These are phyloP conservation scores for Amazona guildingii DNA, from an alignment of 2,113 vertebrate species.

Conservation along the genomic window DNA sequence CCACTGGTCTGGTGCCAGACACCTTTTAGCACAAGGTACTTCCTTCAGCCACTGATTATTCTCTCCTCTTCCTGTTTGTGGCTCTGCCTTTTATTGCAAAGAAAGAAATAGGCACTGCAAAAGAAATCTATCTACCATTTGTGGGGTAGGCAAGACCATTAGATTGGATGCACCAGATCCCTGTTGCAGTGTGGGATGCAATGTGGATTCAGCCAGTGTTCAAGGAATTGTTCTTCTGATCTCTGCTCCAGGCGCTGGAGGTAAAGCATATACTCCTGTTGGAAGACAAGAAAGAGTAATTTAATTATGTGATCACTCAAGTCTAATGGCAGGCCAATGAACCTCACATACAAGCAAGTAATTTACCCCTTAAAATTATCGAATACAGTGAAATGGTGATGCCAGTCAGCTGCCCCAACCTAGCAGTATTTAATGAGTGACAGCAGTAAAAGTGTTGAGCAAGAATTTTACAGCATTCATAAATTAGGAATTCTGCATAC, in stretches of 20 bases:
- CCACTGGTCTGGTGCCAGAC: not conserved
- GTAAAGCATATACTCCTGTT: slow-evolving; percentile 86
- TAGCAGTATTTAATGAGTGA: not conserved
- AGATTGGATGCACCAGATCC: slow-evolving; percentile 84
- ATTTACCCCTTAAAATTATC: not conserved
- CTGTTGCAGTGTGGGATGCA: slow-evolving; percentile 89
- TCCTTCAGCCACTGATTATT: not conserved
- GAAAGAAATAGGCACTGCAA: not conserved
- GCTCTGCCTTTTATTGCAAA: not conserved
- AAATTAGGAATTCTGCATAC: not conserved
- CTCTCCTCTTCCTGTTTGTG: not conserved
- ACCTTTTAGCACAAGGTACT: not conserved
- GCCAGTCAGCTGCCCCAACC: not conserved
- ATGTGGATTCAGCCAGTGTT: slow-evolving; percentile 91
- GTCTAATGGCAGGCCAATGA: not conserved
- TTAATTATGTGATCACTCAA: not conserved
- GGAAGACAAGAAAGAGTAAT: not conserved
- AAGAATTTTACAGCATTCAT: not conserved
- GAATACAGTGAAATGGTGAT: not conserved
- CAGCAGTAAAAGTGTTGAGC: not conserved
- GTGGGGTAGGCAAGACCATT: not conserved
- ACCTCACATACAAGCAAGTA: not conserved
- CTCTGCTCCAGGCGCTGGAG: slow-evolving; percentile 86
- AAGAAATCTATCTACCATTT: not conserved
- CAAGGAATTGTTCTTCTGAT: slow-evolving; percentile 87